phyloP scores from a whole-genome alignment of 35 echinoderm and acorn worm genomes.

The Ptychodera flava region DNA sequence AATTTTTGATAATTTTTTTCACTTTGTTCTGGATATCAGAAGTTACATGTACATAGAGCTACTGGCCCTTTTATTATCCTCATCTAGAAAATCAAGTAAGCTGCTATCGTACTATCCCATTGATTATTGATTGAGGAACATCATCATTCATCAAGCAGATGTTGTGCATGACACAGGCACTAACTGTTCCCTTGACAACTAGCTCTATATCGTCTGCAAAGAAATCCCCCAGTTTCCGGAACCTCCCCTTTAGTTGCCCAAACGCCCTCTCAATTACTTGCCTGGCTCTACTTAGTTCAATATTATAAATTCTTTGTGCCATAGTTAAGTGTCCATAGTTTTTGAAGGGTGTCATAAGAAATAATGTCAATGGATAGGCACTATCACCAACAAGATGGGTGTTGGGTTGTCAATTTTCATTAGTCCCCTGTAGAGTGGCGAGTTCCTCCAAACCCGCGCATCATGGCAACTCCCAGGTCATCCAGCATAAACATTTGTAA shows the following conservation, averaged over 20 bases:
- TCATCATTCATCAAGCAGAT: too few relatives aligned
- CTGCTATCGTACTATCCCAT: not conserved
- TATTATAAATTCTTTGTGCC: slow-evolving; percentile 24
- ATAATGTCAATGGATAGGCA: slow-evolving; percentile 33
- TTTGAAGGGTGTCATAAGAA: slow-evolving; percentile 32
- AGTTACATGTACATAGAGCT: too few relatives aligned
- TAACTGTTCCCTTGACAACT: not conserved
- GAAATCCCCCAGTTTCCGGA: slow-evolving; percentile 15
- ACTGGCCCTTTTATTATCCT: too few relatives aligned
- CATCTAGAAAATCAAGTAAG: not conserved
- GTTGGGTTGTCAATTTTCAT: slow-evolving; percentile 9
- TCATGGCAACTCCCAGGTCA: slow-evolving; percentile 33
- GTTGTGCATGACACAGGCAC: too few relatives aligned
- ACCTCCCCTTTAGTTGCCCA: slow-evolving; percentile 34
- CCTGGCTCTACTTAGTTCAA: slow-evolving; percentile 17
- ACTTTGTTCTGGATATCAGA: too few relatives aligned
- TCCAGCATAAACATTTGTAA: slow-evolving; percentile 28
- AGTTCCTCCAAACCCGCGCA: slow-evolving; percentile 29
- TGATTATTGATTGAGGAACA: not conserved
- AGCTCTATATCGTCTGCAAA: not conserved
- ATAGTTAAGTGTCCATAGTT: slow-evolving; percentile 15
- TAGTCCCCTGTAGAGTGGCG: not conserved
- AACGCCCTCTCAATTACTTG: slow-evolving; percentile 35
- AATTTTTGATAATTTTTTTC: too few relatives aligned
- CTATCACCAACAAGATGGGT: slow-evolving; percentile 30